Evolutionary conservation across 2,797 vertebrate genomes (phyloP), one percentile per base, ranked within the genome.

Genomic region (Pempheris klunzingeri): DNA sequence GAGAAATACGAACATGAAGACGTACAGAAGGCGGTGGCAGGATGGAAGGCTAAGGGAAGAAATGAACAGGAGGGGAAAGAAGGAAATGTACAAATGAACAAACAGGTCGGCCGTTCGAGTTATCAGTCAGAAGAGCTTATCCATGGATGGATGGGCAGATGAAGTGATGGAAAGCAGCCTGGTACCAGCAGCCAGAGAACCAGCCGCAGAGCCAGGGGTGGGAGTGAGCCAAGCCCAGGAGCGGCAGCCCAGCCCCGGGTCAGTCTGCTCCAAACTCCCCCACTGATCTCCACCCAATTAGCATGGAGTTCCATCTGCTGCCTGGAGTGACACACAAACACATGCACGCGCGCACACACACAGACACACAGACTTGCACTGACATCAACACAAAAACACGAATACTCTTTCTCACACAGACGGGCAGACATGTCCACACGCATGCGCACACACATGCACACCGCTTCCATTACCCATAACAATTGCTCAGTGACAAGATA

Each of bases 251-350:
- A 83, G 82, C 86, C 89, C 63, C 26, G 82, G 91, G 83, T 88
- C 89, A 92, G 83, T 92, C 87, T 77, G 88, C 80, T 90, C 88
- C 90, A 90, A 87, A 67, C 90, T 89, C 78, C 84, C 78, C 86
- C 86, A 90, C 87, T 91, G 83, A 93, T 93, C 92, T 69, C 78
- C 76, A 87, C 64, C 88, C 82, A 91, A 84, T 93, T 94, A 94
- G 86, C 81, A 92, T 91, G 91, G 71, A 87, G 66, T 78, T 95
- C 91, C 92, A 95, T 92, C 93, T 95, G 89, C 84, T 92, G 84
- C 86, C 82, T 84, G 70, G 62, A 80, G 79, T 84, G 41, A 79
- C 78, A 76, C 78, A 76, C 81, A 81, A 28, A 81, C 78, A 87
- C 54, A 49, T 47, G 72, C 32, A 72, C 58, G 65, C 59, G 54